Base-by-base conservation (phyloP, 2,113 vertebrate genomes). In the Mobula birostris region DNA sequence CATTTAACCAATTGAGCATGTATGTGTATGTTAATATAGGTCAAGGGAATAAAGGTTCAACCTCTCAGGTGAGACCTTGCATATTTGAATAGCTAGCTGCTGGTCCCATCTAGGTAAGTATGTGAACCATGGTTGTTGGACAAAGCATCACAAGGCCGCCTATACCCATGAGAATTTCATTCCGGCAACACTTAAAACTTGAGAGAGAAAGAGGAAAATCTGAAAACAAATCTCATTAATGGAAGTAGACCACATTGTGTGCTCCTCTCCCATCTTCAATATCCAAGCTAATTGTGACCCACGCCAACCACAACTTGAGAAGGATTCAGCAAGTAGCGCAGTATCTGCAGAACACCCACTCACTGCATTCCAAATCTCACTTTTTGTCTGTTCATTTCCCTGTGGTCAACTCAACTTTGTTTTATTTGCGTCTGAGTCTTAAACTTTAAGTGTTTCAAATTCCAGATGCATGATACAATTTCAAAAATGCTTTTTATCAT, bases 361-460 rank as follows among this genome's bases (percentile, higher is more conserved):
- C 61, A 32, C 61, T 32, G 29, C 61, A 66, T 66, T 66, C 61
- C 85, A 66, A n/a, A 27, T 58, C 61, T 68, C 61, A 17, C 61
- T 90, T 66, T 66, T 12, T 90, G 61, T 66, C 61, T 68, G 85
- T 36, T 68, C 32, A 6, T 90, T 66, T 68, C 66, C 58, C 61
- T 90, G 85, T 90, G 61, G 85, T 68, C 85, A 90, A 90, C 85
- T 90, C 85, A 17, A 90, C 32, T 90, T 90, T 90, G 63, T 32
- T 90, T 90, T 68, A 8, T 36, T 90, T 68, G 61, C 61, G 61
- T 61, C 61, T 88, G 58, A 88, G 61, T 27, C 61, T 63, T 88
- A 88, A 66, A 88, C 58, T 66, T 88, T 12, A 88, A 63, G 58
- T 88, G 58, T 66, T 58, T 90, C 85, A 90, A 90, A 90, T 90